Percentiles rank a stretch among this genome's conserved stretches.
Evolutionary conservation across 2,113 vertebrate species (phyloP).

Genomic region (Alaudala cheleensis): DNA sequence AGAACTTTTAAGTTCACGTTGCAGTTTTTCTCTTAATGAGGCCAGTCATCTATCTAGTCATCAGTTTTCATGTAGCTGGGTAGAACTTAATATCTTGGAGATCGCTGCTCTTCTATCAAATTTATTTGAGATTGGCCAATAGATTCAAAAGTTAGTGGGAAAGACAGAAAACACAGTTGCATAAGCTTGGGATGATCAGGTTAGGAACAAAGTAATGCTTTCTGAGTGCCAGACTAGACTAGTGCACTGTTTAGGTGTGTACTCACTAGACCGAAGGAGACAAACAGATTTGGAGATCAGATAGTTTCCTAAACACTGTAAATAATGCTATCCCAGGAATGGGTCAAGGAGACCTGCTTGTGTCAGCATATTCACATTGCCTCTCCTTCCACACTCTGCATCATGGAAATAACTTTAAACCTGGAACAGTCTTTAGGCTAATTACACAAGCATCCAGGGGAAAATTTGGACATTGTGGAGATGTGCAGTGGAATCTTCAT

Average conservation of each 20-base stretch:
- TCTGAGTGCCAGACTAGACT: conserved; percentile 29
- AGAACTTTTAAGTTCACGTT: conserved; percentile 54
- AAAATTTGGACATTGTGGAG: not conserved
- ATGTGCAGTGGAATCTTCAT: not conserved
- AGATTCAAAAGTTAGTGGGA: conserved; percentile 39
- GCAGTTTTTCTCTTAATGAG: conserved; percentile 55
- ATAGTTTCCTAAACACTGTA: conserved; percentile 40
- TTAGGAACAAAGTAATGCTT: not conserved
- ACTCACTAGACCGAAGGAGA: conserved; percentile 21
- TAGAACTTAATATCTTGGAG: conserved; percentile 25
- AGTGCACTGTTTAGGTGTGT: conserved; percentile 12
- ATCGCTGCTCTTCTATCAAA: conserved; percentile 11
- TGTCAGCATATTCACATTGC: conserved; percentile 35
- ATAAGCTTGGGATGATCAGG: conserved; percentile 38
- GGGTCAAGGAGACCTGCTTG: conserved; percentile 17
- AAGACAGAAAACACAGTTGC: conserved; percentile 58
- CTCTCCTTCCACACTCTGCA: not conserved
- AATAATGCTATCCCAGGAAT: conserved; percentile 1
- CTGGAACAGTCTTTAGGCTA: not conserved
- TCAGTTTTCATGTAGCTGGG: conserved; percentile 54
- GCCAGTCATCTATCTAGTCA: conserved; percentile 53
- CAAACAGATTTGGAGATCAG: conserved; percentile 53
- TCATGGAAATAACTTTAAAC: not conserved
- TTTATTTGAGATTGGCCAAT: conserved; percentile 49
- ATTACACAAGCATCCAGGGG: not conserved